Evolutionary conservation across 2,888 invertebrate species (phyloP), one percentile per base, ranked within the genome.

Genomic region (Notodonta dromedarius): DNA sequence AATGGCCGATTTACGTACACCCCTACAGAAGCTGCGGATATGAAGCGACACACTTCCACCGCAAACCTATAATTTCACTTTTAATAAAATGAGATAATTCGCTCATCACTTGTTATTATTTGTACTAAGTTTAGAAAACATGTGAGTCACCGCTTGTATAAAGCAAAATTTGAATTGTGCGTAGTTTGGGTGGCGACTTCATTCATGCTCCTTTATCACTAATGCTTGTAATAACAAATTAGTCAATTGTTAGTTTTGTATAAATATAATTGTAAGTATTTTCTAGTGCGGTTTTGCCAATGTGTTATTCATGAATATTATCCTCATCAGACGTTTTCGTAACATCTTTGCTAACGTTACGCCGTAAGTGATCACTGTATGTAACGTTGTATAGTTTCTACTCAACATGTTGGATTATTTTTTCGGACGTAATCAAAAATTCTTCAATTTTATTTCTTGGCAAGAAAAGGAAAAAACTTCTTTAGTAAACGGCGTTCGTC

Each of bases 1-100:
- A 90, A 88, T 79, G 79, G 82, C 79, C 84, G 80, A 79, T 82
- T 79, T 80, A 81, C 70, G 73, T 80, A 81, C 70, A 71, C 69
- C 74, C 76, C 67, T 7, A 35, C 35, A 77, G 67, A 69, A 75
- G 71, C 71, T 67, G 61, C 63, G 62, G 65, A 67, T 63, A 40
- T 50, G 72, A 66, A 61, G 64, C 63, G 61, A 66, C 61, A 58
- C 60, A 14, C 57, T 50, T 62, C 66, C 66, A 73, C 71, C 66
- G 66, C 67, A 64, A 56, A 62, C 56, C 57, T 56, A 60, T 24
- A 48, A 12, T 62, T 70, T 71, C 61, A 64, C 61, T 71, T 71
- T 46, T 46, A 46, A n/a, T 13, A n/a, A n/a, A 4, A 12, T 11
- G 42, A 46, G 46, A 46, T 46, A 46, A n/a, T 9, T 8, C 35